Conservation (phyloP, 1,140 invertebrate genomes). For the Physella acuta region DNA sequence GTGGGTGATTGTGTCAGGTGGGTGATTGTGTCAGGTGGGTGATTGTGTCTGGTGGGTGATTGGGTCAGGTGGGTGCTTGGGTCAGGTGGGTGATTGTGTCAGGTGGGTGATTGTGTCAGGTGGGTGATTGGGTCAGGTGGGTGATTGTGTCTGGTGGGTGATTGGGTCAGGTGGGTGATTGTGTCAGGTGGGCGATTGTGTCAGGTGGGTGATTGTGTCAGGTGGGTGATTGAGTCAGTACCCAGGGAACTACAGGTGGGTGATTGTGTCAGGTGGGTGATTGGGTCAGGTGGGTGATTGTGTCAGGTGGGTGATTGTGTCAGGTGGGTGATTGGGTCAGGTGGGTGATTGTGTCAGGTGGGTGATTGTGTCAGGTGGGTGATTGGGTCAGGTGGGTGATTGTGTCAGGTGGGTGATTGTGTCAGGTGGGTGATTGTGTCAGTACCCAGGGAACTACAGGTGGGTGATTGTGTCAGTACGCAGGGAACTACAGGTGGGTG, state of each 20-base stretch:
- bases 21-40: conserved; percentile 31
- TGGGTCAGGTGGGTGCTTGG: conserved; percentile 14
- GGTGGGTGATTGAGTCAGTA: conserved; percentile 37
- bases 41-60: conserved; percentile 33
- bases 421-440: conserved; percentile 33
- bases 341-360: conserved; percentile 25
- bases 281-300: conserved; percentile 33
- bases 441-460: conserved; percentile 27
- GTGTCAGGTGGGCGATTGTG: conserved; percentile 33
- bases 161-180: conserved; percentile 25
- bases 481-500: conserved; percentile 30
- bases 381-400: conserved; percentile 33
- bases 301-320: conserved; percentile 15
- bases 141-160: conserved; percentile 30
- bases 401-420: conserved; percentile 14
- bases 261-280: conserved; percentile 30
- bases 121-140: conserved; percentile 31
- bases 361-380: conserved; percentile 31
- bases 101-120: conserved; percentile 26
- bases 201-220: conserved; percentile 16
- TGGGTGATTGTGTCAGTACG: conserved; percentile 32
- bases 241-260: conserved; percentile 25
- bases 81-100: conserved; percentile 33
- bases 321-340: conserved; percentile 34
- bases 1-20: conserved; percentile 25